These are phyloP conservation scores for Trigoniulus corallinus DNA, from an alignment of 1,140 invertebrate species.

Conservation along the genomic window DNA sequence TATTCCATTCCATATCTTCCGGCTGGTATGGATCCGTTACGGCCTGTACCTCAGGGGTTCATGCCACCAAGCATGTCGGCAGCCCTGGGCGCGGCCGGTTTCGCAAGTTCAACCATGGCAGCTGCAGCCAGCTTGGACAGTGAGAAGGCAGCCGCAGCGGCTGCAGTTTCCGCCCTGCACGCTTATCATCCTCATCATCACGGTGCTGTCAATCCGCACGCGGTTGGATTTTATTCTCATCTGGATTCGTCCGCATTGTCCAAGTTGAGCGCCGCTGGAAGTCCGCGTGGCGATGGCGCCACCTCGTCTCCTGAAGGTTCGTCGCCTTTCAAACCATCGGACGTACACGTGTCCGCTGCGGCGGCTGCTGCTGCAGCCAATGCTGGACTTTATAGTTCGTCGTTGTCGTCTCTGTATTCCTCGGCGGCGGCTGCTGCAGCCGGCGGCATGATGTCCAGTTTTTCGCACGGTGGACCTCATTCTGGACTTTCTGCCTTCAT, in stretches of 20 bases:
- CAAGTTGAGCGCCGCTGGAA: slow-evolving; percentile 2
- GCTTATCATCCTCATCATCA: slow-evolving; percentile 10
- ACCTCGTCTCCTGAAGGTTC: neutral
- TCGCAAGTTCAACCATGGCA: slow-evolving; percentile 32
- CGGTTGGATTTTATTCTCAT: slow-evolving; percentile 9
- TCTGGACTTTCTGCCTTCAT: neutral
- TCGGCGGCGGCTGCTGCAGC: slow-evolving; percentile 27
- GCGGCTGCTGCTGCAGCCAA: slow-evolving; percentile 18
- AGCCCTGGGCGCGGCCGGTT: slow-evolving; percentile 36
- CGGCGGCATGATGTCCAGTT: slow-evolving; percentile 26
- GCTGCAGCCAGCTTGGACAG: slow-evolving; percentile 31
- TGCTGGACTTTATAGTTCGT: slow-evolving; percentile 38
- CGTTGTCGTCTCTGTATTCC: slow-evolving; percentile 29
- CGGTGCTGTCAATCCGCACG: slow-evolving; percentile 10
- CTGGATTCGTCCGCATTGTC: slow-evolving; percentile 6
- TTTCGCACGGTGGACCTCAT: slow-evolving; percentile 29
- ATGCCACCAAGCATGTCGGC: slow-evolving; percentile 28
- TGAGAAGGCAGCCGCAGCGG: slow-evolving; percentile 39
- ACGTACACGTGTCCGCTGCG: neutral
- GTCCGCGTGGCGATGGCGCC: neutral
- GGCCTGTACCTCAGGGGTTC: slow-evolving; percentile 46
- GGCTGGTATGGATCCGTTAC: slow-evolving; percentile 72
- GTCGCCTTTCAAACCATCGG: slow-evolving; percentile 1
- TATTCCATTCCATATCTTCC: slow-evolving; percentile 78
- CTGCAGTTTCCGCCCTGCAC: slow-evolving; percentile 15